A percentile compares a stretch with the other conserved stretches of the same genome.
phyloP scores from a whole-genome alignment of 2,113 vertebrate species.

The Australoheros scitulus region DNA sequence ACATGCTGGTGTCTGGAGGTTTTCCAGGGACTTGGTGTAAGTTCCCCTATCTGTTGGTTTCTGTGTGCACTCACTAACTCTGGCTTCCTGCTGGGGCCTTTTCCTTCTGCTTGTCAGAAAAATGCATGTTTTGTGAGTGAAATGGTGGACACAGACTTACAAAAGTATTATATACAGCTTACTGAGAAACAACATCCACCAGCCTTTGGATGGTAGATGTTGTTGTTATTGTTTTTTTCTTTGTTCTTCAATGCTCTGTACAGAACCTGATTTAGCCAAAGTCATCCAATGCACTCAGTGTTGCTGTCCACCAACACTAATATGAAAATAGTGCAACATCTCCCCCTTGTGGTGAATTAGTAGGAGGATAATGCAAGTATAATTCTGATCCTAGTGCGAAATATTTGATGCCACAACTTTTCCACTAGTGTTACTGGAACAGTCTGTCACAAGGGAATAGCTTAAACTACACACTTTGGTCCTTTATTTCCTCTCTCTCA shows the following conservation, averaged over 20 bases:
- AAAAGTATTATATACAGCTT: neutral
- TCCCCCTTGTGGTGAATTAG: conserved; percentile 38
- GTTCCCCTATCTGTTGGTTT: conserved; percentile 15
- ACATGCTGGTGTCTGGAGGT: neutral
- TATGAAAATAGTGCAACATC: conserved; percentile 44
- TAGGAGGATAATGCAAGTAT: neutral
- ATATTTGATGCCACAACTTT: neutral
- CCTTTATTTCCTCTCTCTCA: neutral
- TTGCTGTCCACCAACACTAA: neutral
- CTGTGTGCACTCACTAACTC: neutral
- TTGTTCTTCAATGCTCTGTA: neutral
- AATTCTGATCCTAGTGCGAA: neutral
- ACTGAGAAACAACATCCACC: neutral
- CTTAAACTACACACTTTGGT: neutral
- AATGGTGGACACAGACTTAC: neutral
- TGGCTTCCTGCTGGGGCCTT: neutral
- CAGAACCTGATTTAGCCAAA: neutral
- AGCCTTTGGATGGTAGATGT: neutral
- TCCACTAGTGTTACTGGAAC: neutral
- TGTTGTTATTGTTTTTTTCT: neutral
- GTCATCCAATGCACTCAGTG: neutral
- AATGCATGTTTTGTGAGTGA: neutral
- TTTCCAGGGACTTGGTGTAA: conserved; percentile 19
- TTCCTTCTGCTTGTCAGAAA: neutral
- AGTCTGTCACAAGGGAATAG: neutral